A percentile compares a stretch with the other conserved stretches of the same genome.
phyloP scores from a whole-genome alignment of 2,797 vertebrate species.

The Buphagus erythrorhynchus region DNA sequence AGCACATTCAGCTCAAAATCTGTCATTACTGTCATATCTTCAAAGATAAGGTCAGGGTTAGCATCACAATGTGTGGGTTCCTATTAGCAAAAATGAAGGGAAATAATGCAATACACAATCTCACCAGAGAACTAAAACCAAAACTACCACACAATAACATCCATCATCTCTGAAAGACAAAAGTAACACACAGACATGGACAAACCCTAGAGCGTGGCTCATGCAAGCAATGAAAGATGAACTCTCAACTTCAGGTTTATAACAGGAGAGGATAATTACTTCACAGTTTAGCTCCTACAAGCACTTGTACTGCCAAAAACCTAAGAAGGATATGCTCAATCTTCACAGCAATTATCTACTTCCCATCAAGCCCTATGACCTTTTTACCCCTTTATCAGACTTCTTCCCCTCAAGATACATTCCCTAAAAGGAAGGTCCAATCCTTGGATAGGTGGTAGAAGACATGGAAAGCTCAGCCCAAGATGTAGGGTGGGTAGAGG shows the following conservation, averaged over 20 bases:
- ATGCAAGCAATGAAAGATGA: not conserved
- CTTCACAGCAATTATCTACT: not conserved
- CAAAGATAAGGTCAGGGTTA: constrained; percentile 89
- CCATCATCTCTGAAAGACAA: not conserved
- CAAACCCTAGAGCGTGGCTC: not conserved
- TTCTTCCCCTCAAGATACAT: constrained; percentile 32
- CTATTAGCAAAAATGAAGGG: constrained; percentile 72
- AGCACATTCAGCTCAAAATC: constrained; percentile 95
- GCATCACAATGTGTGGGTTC: constrained; percentile 93
- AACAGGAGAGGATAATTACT: not conserved
- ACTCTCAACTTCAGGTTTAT: not conserved
- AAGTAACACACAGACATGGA: not conserved
- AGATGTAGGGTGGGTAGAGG: constrained; percentile 17
- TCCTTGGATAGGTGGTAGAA: constrained; percentile 9
- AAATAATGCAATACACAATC: not conserved
- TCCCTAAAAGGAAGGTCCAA: constrained; percentile 22
- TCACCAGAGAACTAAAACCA: not conserved
- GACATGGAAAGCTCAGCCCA: constrained; percentile 14
- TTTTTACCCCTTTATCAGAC: not conserved
- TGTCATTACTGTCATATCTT: constrained; percentile 98
- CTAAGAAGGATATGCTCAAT: not conserved
- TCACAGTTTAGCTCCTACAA: not conserved
- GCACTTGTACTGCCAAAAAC: not conserved
- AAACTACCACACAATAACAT: not conserved
- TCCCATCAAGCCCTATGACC: not conserved